Evolutionary conservation across 1,140 invertebrate species (phyloP).

Genomic region (Prorops nasuta): DNA sequence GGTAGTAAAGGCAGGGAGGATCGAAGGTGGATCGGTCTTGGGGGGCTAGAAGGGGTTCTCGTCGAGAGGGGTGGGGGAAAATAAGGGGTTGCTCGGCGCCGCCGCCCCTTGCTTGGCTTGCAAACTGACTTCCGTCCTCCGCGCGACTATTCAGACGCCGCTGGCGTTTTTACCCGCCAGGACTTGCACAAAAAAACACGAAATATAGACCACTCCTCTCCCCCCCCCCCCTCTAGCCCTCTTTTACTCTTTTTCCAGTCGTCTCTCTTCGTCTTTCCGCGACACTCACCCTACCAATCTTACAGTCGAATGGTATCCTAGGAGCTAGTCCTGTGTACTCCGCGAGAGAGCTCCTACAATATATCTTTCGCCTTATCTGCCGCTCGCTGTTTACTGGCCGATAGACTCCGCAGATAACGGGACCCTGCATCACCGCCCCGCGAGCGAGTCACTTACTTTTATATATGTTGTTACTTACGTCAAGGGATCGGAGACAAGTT

Average conservation of each 20-base stretch:
- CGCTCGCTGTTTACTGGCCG: constrained; percentile 56
- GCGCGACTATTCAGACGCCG: constrained; percentile 52
- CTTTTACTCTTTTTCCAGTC: neutral
- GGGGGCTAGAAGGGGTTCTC: constrained; percentile 3
- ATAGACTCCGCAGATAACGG: constrained; percentile 53
- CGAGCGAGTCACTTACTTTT: constrained; percentile 44
- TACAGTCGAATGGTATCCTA: no score
- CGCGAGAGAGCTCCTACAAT: constrained; percentile 52
- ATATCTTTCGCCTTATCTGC: constrained; percentile 56
- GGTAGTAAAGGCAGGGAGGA: neutral
- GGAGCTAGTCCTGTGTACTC: constrained; percentile 29
- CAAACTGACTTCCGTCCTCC: constrained; percentile 56
- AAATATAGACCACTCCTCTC: constrained; percentile 4
- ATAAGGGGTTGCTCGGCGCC: constrained; percentile 52
- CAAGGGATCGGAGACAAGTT: constrained; percentile 33
- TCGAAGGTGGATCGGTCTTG: constrained; percentile 1
- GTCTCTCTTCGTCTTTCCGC: constrained; percentile 1
- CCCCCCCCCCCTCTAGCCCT: neutral
- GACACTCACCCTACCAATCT: constrained; percentile 11
- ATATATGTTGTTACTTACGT: constrained; percentile 48
- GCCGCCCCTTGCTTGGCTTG: constrained; percentile 55
- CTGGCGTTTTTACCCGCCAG: constrained; percentile 38
- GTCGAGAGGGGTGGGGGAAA: constrained; percentile 33
- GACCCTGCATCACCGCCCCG: constrained; percentile 45
- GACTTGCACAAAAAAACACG: neutral